Evolutionary conservation across 2,113 vertebrate genomes (phyloP), one percentile per base, ranked within the genome.

Genomic region (Eubucco bourcierii): DNA sequence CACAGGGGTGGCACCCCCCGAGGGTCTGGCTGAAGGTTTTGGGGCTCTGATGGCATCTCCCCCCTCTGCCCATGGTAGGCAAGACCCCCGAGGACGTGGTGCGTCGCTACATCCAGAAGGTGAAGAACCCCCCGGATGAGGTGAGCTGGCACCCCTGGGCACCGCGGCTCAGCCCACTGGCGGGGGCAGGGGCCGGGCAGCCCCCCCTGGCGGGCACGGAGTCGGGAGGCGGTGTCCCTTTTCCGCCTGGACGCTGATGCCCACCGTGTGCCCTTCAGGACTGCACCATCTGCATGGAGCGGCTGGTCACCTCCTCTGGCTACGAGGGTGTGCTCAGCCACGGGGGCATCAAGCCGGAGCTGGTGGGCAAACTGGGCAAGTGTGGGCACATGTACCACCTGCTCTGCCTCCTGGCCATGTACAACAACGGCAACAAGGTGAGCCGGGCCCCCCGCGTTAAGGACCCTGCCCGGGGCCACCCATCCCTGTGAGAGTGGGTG

Each of bases 341-440:
- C 97, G 98, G 97, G 96, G 98, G 98, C 44, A 98, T 99, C 94
- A 98, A 99, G 88, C 97, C 99, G 0, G 99, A 99, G 96, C 95
- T 99, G 66, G 99, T 99, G 91, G 99, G 99, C 94, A 99, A 98
- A 96, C 96, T 99, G 98, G 99, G 99, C 95, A 99, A 98, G 96
- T 99, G 99, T 2, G 98, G 98, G 63, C 99, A 99, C 96, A 98
- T 99, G 98, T 99, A 99, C 98, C 99, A 99, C 97, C 98, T 99
- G 94, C 98, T 99, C 94, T 99, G 99, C 97, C 98, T 99, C 87
- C 98, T 99, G 89, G 99, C 99, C 97, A 99, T 99, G 99, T 99
- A 99, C 97, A 99, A 98, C 98, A 99, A 99, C 11, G 98, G 98
- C 95, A 99, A 99, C 96, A 99, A 99, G 98, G 98, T 99, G 96